phyloP scores from a whole-genome alignment of 92 coral and sea anemone species.

The Parazoanthus darwini region DNA sequence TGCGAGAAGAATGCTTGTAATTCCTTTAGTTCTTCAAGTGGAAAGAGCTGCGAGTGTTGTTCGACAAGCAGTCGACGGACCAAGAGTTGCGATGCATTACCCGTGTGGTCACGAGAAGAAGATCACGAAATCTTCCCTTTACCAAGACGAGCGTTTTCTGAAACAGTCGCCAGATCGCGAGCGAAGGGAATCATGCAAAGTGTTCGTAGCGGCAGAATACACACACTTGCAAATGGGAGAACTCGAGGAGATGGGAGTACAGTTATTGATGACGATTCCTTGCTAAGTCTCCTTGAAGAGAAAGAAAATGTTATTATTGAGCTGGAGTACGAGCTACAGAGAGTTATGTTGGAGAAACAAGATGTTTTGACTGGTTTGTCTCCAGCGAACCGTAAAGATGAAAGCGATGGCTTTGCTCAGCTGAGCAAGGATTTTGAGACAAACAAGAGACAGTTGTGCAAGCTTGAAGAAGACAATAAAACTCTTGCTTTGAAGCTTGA shows the following conservation, averaged over 20 bases:
- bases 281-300: conserved; percentile 17
- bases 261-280: neutral
- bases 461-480: conserved; percentile 70
- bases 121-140: neutral
- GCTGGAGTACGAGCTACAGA: conserved; percentile 26
- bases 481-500: conserved; percentile 64
- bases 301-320: conserved; percentile 30
- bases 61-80: conserved; percentile 37
- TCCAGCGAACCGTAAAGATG: conserved; percentile 9
- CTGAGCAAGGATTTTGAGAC: conserved; percentile 34
- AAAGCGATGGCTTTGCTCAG: conserved; percentile 10
- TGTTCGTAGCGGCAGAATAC: neutral
- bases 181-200: neutral
- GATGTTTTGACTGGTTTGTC: conserved; percentile 38
- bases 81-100: conserved; percentile 37
- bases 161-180: conserved; percentile 14
- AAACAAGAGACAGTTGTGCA: conserved; percentile 23
- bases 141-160: conserved; percentile 25
- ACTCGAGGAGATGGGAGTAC: neutral
- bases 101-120: conserved; percentile 25
- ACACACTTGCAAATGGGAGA: neutral
- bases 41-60: conserved; percentile 26
- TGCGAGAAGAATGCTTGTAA: conserved; percentile 2
- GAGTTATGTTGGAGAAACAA: conserved; percentile 28
- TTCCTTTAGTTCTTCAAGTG: conserved; percentile 23